Conservation (phyloP, 2,888 invertebrate species). For the Eupithecia insigniata region DNA sequence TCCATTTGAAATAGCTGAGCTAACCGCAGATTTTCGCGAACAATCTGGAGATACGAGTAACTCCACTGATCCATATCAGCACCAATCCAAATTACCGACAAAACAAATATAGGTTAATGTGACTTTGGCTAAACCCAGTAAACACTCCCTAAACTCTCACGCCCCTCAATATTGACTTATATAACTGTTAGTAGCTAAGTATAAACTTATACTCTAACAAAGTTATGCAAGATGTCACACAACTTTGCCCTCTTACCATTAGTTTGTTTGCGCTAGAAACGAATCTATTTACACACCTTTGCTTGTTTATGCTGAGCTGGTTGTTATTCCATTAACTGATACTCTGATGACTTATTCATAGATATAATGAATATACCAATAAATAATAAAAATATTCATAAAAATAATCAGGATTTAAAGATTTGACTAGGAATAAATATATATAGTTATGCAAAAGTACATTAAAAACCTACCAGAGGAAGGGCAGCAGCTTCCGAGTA, state of each 20-base stretch:
- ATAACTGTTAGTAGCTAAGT: conserved; percentile 9
- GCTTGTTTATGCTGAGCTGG: not conserved
- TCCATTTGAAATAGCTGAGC: not conserved
- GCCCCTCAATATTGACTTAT: conserved; percentile 3
- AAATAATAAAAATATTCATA: too few species aligned
- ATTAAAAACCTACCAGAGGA: too few species aligned
- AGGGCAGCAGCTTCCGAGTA: too few species aligned
- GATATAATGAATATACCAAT: too few species aligned
- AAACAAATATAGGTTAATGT: not conserved
- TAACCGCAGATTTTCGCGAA: not conserved
- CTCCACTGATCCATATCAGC: not conserved
- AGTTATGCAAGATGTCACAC: conserved; percentile 46
- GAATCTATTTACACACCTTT: conserved; percentile 41
- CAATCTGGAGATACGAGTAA: not conserved
- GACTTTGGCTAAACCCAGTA: not conserved
- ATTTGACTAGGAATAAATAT: too few species aligned
- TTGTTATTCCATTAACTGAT: not conserved
- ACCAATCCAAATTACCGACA: not conserved
- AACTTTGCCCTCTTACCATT: conserved; percentile 44
- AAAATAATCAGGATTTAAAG: too few species aligned
- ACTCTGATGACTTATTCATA: not conserved
- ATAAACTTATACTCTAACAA: conserved; percentile 38
- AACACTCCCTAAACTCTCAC: not conserved
- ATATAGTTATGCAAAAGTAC: too few species aligned
- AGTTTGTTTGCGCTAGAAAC: conserved; percentile 49